phyloP scores from a whole-genome alignment of 2,888 invertebrate species.

The Megastigmus dorsalis region DNA sequence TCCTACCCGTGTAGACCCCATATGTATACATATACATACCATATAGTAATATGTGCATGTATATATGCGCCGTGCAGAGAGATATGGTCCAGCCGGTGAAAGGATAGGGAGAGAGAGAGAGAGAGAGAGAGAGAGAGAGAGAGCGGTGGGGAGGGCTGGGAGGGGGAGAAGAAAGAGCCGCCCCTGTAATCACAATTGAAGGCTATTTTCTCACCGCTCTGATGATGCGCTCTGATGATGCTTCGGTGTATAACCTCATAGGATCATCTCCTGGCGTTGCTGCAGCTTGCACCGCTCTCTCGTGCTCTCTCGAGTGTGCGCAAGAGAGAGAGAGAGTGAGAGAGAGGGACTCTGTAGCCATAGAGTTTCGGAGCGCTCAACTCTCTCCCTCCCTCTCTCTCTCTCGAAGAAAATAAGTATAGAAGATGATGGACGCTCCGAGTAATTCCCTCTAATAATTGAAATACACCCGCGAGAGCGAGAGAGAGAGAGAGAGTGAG shows the following conservation, averaged over 20 bases:
- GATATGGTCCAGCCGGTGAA: conserved; percentile 37
- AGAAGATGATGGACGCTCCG: conserved; percentile 74
- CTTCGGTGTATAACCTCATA: conserved; percentile 66
- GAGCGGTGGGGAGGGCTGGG: conserved; percentile 51
- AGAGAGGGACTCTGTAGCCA: too few species aligned
- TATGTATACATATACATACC: background rate
- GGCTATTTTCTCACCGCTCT: conserved; percentile 75
- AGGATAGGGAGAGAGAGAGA: conserved; percentile 52
- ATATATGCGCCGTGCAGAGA: conserved; percentile 5
- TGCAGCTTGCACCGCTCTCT: too few species aligned
- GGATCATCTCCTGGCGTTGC: conserved; percentile 70
- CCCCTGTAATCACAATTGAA: conserved; percentile 75
- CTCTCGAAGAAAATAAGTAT: conserved; percentile 72
- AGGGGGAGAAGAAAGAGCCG: conserved; percentile 70
- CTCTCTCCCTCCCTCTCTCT: too few species aligned
- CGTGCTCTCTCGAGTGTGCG: too few species aligned
- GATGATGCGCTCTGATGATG: conserved; percentile 74
- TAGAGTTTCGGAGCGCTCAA: conserved; percentile 55
- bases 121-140: conserved; percentile 59
- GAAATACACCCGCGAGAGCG: conserved; percentile 72
- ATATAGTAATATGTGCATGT: background rate
- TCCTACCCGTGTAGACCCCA: background rate
- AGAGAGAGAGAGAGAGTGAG: conserved; percentile 44
- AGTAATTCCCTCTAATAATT: conserved; percentile 75
- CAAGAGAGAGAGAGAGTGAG: too few species aligned